A percentile compares a stretch with the other conserved stretches of the same genome.
Evolutionary conservation across 2,888 invertebrate species (phyloP).

Genomic region (Coremacera marginata): DNA sequence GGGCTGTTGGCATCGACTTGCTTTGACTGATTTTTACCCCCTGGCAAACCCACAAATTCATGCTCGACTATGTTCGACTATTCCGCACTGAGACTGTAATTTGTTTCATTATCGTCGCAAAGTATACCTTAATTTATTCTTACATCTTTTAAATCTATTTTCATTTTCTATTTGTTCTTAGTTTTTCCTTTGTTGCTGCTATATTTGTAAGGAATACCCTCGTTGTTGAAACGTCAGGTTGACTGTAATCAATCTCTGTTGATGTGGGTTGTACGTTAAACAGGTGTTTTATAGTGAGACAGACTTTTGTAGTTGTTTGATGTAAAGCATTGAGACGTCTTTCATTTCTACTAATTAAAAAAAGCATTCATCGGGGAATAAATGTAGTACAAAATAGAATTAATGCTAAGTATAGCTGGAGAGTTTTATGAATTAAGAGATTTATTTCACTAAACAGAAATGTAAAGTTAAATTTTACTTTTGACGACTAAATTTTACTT

Average conservation of each 20-base stretch:
- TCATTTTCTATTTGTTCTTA: not conserved
- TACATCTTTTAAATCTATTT: not conserved
- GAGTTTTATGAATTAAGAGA: not conserved
- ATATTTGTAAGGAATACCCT: not conserved
- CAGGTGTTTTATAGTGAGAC: not conserved
- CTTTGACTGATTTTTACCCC: not conserved
- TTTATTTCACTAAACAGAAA: no score
- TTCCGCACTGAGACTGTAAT: slow-evolving; percentile 18
- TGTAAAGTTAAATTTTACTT: no score
- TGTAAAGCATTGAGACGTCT: not conserved
- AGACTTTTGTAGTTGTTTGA: not conserved
- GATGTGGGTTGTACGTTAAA: slow-evolving; percentile 16
- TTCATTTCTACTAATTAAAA: not conserved
- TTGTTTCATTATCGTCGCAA: slow-evolving; percentile 35
- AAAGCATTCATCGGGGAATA: no score
- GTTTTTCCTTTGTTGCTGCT: not conserved
- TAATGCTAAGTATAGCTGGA: no score
- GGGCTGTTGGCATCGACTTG: not conserved
- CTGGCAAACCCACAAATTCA: not conserved
- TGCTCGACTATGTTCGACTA: not conserved
- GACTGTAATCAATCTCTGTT: slow-evolving; percentile 20
- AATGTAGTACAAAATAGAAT: no score
- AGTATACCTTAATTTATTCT: slow-evolving; percentile 28
- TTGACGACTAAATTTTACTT: no score
- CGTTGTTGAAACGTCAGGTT: not conserved